Percentiles rank a stretch among this genome's conserved stretches.
These are phyloP conservation scores for Pangasianodon hypophthalmus DNA, from an alignment of 2,113 vertebrate species.

Conservation along the genomic window DNA sequence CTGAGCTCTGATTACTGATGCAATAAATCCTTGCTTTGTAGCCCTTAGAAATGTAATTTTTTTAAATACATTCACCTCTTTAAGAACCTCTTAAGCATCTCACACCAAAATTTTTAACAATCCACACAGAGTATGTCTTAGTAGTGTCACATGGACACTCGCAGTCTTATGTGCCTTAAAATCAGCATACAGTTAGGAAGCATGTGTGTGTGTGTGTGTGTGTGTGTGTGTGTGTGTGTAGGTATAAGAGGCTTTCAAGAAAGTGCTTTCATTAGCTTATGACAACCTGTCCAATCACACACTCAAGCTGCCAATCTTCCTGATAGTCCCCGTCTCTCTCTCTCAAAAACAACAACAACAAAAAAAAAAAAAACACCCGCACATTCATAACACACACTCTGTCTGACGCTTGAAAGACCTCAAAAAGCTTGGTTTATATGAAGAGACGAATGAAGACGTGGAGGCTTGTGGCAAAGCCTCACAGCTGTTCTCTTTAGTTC, in stretches of 20 bases:
- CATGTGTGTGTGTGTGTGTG: background rate
- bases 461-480: background rate
- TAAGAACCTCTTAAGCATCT: background rate
- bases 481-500: background rate
- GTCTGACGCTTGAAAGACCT: background rate
- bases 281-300: slow-evolving; percentile 47
- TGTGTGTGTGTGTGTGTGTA: slow-evolving; percentile 14
- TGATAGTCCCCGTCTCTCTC: slow-evolving; percentile 17
- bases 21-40: background rate
- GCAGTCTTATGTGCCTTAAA: background rate
- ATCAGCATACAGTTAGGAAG: background rate
- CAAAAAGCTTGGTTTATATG: slow-evolving; percentile 9
- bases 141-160: background rate
- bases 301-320: slow-evolving; percentile 36
- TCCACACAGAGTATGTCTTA: background rate
- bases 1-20: background rate
- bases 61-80: background rate
- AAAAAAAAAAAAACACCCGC: background rate
- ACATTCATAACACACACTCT: slow-evolving; percentile 8
- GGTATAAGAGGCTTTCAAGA: slow-evolving; percentile 6
- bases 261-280: slow-evolving; percentile 39
- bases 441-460: slow-evolving; percentile 9
- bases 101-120: background rate
- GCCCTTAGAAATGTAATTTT: background rate
- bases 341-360: background rate